phyloP scores from a whole-genome alignment of 2,113 vertebrate species.

The Lepisosteus osseus region DNA sequence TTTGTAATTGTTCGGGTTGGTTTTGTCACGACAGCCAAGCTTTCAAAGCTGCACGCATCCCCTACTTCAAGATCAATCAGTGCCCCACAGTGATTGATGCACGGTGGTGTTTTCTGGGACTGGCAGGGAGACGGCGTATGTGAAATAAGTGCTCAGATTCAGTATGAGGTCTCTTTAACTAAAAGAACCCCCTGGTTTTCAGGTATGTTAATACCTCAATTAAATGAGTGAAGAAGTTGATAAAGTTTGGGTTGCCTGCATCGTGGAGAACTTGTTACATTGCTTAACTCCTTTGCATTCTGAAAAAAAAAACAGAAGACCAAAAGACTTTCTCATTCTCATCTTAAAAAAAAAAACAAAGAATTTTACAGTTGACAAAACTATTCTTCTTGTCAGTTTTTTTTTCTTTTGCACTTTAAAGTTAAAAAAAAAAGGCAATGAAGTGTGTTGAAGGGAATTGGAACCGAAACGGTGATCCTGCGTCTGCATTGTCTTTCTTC shows the following conservation, averaged over 20 bases:
- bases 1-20: conserved; percentile 11
- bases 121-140: background rate
- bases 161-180: conserved; percentile 8
- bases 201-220: conserved; percentile 22
- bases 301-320: no score
- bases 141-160: conserved; percentile 9
- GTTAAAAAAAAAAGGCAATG: background rate
- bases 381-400: background rate
- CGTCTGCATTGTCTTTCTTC: conserved; percentile 29
- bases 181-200: background rate
- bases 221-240: conserved; percentile 1
- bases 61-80: conserved; percentile 19
- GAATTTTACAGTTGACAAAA: no score
- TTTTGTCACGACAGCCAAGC: background rate
- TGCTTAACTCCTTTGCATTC: no score
- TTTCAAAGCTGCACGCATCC: background rate
- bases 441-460: background rate
- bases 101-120: background rate
- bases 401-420: background rate
- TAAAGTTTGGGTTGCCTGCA: background rate
- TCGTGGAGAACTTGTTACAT: no score
- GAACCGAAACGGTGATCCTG: conserved; percentile 3
- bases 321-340: no score
- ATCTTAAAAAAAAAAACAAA: no score
- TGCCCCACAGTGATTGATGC: conserved; percentile 1